These are phyloP conservation scores for Sphenodon punctatus DNA, from an alignment of 2,797 vertebrate genomes.

Conservation along the genomic window DNA sequence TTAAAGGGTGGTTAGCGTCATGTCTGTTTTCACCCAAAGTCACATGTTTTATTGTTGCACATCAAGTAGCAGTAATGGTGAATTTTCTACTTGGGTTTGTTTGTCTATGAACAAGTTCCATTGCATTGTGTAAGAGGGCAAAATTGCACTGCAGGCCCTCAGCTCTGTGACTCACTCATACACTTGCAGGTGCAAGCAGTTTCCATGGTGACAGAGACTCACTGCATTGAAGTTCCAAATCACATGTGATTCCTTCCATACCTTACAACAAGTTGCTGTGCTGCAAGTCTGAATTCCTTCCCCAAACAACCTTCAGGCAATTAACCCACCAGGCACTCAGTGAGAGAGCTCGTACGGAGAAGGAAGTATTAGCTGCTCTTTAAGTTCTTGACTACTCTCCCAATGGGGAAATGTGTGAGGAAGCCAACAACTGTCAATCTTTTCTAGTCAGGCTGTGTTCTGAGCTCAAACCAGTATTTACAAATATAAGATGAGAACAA, in stretches of 20 bases:
- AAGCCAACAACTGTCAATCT: constrained; percentile 20
- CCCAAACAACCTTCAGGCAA: constrained; percentile 41
- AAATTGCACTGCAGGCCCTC: neutral
- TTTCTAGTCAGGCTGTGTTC: neutral
- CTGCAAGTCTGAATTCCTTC: constrained; percentile 52
- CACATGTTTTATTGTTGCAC: neutral
- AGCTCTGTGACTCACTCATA: constrained; percentile 40
- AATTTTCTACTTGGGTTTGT: neutral
- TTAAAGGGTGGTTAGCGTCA: too few relatives aligned
- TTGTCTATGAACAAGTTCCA: neutral
- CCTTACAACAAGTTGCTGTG: constrained; percentile 49
- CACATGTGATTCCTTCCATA: neutral
- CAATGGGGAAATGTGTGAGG: constrained; percentile 6
- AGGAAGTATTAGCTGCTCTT: neutral
- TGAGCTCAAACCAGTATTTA: constrained; percentile 4
- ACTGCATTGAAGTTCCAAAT: constrained; percentile 25
- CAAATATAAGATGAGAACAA: neutral
- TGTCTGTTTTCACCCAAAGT: too few relatives aligned
- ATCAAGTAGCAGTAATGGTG: neutral
- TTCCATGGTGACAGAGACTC: constrained; percentile 63
- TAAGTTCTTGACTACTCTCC: constrained; percentile 30
- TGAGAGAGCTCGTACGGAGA: constrained; percentile 6
- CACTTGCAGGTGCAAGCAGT: constrained; percentile 58
- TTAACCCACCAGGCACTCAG: constrained; percentile 32
- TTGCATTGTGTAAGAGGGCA: neutral